Conservation (phyloP, 2,888 invertebrate species). For the Cheilosia urbana region DNA sequence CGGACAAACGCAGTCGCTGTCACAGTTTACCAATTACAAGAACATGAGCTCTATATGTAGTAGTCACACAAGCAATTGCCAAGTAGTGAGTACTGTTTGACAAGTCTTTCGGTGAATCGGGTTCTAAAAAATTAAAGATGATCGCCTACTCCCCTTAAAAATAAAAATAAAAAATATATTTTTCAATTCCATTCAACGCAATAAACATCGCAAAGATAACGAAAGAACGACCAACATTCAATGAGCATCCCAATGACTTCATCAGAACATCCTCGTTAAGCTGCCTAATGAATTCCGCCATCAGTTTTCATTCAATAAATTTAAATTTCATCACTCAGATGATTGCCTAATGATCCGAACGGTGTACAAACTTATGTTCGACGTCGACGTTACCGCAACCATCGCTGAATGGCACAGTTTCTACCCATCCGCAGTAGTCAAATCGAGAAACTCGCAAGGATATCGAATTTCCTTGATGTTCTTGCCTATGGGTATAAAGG, state of each 20-base stretch:
- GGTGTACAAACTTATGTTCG: conserved; percentile 65
- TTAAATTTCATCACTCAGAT: conserved; percentile 70
- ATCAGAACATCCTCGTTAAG: conserved; percentile 36
- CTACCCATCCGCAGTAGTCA: neutral
- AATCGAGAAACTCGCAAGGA: conserved; percentile 24
- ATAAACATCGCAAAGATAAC: conserved; percentile 5
- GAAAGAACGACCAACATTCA: conserved; percentile 10
- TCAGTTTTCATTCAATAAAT: conserved; percentile 72
- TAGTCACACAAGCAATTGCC: too few relatives aligned
- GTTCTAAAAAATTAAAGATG: too few relatives aligned
- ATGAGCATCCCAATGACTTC: conserved; percentile 52
- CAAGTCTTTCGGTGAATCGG: too few relatives aligned
- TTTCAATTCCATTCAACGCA: neutral
- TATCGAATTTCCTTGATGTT: conserved; percentile 43
- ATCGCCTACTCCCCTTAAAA: too few relatives aligned
- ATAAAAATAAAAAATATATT: too few relatives aligned
- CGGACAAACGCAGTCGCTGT: too few relatives aligned
- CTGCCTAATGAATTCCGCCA: conserved; percentile 65
- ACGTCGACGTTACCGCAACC: conserved; percentile 41
- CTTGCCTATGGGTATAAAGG: conserved; percentile 3
- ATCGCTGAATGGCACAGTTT: neutral
- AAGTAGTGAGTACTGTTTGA: too few relatives aligned
- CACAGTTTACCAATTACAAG: too few relatives aligned
- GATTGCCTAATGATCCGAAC: conserved; percentile 70
- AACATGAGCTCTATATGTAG: too few relatives aligned